Conservation (phyloP, 1,140 invertebrate genomes). For the Pseudachorutes palmiensis region DNA sequence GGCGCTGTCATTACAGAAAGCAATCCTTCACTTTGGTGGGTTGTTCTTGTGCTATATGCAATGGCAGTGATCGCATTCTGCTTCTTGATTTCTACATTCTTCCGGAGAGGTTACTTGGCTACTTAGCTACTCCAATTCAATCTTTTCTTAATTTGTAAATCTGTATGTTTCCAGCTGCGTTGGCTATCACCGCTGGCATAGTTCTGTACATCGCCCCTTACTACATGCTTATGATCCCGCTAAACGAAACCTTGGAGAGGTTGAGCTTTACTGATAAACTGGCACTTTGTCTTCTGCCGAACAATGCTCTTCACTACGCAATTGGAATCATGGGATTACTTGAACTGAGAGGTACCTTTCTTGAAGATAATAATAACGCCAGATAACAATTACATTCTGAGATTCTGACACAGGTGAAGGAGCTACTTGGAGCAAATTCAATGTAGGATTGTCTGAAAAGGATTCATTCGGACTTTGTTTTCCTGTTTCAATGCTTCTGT, state of each 20-base stretch:
- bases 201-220: background rate
- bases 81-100: slow-evolving; percentile 14
- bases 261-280: no score
- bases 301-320: background rate
- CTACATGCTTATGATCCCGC: no score
- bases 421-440: background rate
- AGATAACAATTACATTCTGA: background rate
- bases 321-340: background rate
- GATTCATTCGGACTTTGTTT: background rate
- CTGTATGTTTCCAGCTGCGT: no score
- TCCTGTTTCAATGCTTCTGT: slow-evolving; percentile 50
- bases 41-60: slow-evolving; percentile 11
- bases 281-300: background rate
- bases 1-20: slow-evolving; percentile 9
- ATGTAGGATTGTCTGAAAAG: background rate
- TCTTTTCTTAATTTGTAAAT: no score
- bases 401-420: background rate
- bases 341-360: background rate
- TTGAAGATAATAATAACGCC: background rate
- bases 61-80: slow-evolving; percentile 12
- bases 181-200: background rate
- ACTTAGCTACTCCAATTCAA: no score
- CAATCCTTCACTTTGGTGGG: slow-evolving; percentile 10
- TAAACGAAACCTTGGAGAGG: no score
- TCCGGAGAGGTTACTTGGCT: background rate